Base-by-base conservation (phyloP, 2,888 invertebrate genomes). In the Atethmia centrago region DNA sequence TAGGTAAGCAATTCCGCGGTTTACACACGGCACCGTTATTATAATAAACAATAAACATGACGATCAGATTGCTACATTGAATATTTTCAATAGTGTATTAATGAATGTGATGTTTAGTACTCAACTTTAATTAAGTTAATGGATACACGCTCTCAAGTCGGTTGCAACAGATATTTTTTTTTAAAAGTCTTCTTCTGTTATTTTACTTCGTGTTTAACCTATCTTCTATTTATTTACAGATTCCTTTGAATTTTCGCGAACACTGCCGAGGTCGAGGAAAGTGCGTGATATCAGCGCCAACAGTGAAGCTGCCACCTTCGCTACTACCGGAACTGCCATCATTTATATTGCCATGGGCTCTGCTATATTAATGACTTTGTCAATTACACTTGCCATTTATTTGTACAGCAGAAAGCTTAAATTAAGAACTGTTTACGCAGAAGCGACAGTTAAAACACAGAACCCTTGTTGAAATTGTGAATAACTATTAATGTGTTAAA, bases 211-310 rank as follows among this genome's bases (percentile, higher is more conserved):
- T 65, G 2, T 14, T 62, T n/a, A 66, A 75, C 31, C 12, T 49
- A n/a, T 0, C 0, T 47, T 45, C 4, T 36, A 28, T 56, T 62
- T 21, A 14, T 72, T 94, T 93, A 62, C 93, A 96, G 96, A 94
- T 88, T 91, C 91, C 70, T 94, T 95, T 75, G 95, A 95, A 74
- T 95, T 92, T 63, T 87, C 92, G 16, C 90, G 93, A 75, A 95
- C 94, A 2, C 89, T 92, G 70, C 94, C 95, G 2, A 92, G 92
- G 63, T 89, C 93, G n/a, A 93, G 96, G 82, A 92, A 91, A 40
- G 88, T 79, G 1, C 92, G 96, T 90, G 95, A 95, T 69, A 81
- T 94, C 0, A 92, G 91, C 80, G 85, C 86, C 56, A 66, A 88
- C 4, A 83, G 83, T 36, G 86, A 88, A 45, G 78, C 87, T 7